A percentile compares a stretch with the other conserved stretches of the same genome.
These are phyloP conservation scores for Brachionus calyciflorus DNA, from an alignment of 1,140 invertebrate genomes.

Conservation along the genomic window DNA sequence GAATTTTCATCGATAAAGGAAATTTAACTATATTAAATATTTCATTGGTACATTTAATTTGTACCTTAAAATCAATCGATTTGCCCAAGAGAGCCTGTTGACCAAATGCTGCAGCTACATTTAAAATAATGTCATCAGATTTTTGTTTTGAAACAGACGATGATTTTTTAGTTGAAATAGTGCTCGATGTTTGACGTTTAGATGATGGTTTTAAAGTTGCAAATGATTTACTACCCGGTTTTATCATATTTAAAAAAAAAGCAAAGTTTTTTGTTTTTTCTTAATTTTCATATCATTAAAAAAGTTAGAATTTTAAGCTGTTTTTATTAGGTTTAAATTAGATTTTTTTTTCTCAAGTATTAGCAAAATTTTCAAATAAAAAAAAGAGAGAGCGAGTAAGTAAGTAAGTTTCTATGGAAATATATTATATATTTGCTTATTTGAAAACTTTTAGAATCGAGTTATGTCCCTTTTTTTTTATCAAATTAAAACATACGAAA, in stretches of 20 bases:
- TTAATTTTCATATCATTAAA: background rate
- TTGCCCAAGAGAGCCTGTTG: background rate
- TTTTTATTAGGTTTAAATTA: background rate
- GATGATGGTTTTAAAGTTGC: background rate
- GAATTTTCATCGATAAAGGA: conserved; percentile 34
- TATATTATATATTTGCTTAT: background rate
- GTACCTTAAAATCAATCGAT: conserved; percentile 36
- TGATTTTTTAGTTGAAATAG: background rate
- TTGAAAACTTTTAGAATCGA: background rate
- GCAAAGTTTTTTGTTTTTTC: background rate
- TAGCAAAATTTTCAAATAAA: background rate
- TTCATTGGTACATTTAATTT: conserved; percentile 40
- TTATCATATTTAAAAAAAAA: background rate
- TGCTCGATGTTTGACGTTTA: conserved; percentile 14
- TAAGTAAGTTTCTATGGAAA: conserved; percentile 36
- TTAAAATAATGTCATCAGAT: conserved; percentile 23
- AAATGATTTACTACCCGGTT: background rate
- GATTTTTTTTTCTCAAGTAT: too few relatives aligned
- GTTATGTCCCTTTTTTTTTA: too few relatives aligned
- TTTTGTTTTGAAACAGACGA: background rate
- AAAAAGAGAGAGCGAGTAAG: background rate
- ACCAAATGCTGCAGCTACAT: conserved; percentile 45
- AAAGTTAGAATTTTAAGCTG: background rate
- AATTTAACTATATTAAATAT: conserved; percentile 43
- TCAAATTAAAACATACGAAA: too few relatives aligned